Conservation (phyloP, 92 coral and sea anemone genomes). For the Zoanthus solanderi region DNA sequence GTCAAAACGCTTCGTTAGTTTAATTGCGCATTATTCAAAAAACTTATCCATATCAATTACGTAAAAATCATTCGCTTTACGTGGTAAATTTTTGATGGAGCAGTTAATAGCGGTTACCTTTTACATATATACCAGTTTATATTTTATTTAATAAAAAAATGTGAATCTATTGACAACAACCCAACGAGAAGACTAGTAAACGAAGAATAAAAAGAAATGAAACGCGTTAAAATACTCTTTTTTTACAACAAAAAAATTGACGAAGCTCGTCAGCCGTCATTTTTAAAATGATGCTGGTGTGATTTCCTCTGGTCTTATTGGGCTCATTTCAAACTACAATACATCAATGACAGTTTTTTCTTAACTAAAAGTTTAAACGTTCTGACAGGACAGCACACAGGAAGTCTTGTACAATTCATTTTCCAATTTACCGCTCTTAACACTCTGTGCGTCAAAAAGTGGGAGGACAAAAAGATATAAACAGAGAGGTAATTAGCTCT, state of each 20-base stretch:
- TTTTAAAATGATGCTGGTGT: not conserved
- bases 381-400: not conserved
- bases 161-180: not conserved
- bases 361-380: slow-evolving; percentile 35
- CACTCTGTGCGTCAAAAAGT: slow-evolving; percentile 43
- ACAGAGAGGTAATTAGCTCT: slow-evolving; percentile 23
- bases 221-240: not conserved
- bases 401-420: slow-evolving; percentile 14
- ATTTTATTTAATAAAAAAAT: not conserved
- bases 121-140: not conserved
- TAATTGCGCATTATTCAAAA: not conserved
- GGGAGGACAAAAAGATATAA: slow-evolving; percentile 16
- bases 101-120: slow-evolving; percentile 29
- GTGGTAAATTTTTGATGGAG: slow-evolving; percentile 14
- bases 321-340: slow-evolving; percentile 34
- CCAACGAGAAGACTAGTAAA: not conserved
- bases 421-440: slow-evolving; percentile 51
- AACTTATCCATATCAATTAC: slow-evolving; percentile 10
- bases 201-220: not conserved
- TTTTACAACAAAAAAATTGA: not conserved
- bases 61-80: not conserved
- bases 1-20: too few species aligned
- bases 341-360: not conserved
- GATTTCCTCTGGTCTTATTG: slow-evolving; percentile 11
- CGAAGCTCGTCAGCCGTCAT: too few species aligned